A percentile compares a stretch with the other conserved stretches of the same genome.
phyloP scores from a whole-genome alignment of 1,140 invertebrate species.

The Hypothenemus hampei region DNA sequence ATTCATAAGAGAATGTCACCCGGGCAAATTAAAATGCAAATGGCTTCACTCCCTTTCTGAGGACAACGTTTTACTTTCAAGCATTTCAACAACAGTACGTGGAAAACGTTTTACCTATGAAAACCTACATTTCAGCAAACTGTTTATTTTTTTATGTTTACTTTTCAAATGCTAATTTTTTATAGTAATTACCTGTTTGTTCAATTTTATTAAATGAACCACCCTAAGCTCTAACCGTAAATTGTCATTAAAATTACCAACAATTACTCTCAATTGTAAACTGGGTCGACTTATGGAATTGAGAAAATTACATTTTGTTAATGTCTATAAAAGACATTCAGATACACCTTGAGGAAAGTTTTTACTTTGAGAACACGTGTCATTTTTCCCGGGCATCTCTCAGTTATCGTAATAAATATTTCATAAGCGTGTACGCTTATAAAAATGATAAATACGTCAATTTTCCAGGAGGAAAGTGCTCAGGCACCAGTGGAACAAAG shows the following conservation, averaged over 20 bases:
- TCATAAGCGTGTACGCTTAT: conserved; percentile 25
- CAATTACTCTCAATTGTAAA: too few species aligned
- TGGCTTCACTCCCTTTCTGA: background rate
- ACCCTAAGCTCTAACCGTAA: too few species aligned
- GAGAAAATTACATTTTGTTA: conserved; percentile 10
- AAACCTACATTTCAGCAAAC: too few species aligned
- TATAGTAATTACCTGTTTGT: too few species aligned
- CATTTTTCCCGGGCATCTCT: conserved; percentile 18
- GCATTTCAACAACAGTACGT: background rate
- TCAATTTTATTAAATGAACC: too few species aligned
- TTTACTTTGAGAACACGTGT: conserved; percentile 24
- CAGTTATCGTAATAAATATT: conserved; percentile 27
- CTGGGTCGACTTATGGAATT: too few species aligned
- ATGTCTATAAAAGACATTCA: conserved; percentile 10
- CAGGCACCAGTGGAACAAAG: conserved; percentile 11
- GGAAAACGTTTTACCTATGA: background rate
- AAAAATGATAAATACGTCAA: conserved; percentile 30
- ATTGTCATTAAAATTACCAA: too few species aligned
- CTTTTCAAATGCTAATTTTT: too few species aligned
- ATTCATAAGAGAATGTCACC: too few species aligned
- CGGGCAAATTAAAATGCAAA: conserved; percentile 1
- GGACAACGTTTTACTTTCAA: background rate
- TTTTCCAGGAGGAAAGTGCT: conserved; percentile 13
- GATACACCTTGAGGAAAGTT: conserved; percentile 12
- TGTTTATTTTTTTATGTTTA: too few species aligned